Evolutionary conservation across 2,797 vertebrate species (phyloP).

Genomic region (Sebastes vulpes): DNA sequence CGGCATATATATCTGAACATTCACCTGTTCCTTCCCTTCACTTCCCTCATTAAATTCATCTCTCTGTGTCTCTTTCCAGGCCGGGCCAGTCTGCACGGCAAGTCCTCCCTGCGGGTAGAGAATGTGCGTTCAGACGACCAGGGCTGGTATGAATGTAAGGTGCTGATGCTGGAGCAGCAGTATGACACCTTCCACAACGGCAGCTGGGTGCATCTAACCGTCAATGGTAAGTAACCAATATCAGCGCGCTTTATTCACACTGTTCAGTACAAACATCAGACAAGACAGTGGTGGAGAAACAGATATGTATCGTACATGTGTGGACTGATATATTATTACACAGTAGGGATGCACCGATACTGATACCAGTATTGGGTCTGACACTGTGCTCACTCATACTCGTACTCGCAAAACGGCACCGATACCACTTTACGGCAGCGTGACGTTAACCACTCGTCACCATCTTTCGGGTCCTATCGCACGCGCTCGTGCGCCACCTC

Average conservation of each 20-base stretch:
- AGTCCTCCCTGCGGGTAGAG: slow-evolving; percentile 95
- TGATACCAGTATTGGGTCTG: no score
- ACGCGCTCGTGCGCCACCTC: accelerated
- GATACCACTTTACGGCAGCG: no score
- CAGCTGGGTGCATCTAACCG: slow-evolving; percentile 98
- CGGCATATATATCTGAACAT: slow-evolving; percentile 19
- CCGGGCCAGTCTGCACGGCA: slow-evolving; percentile 94
- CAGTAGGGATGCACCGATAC: no score
- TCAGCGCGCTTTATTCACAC: neutral
- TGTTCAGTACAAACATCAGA: neutral
- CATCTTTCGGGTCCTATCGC: no score
- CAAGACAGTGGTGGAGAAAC: neutral
- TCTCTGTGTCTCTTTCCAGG: slow-evolving; percentile 77
- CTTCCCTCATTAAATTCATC: slow-evolving; percentile 38
- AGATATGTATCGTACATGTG: neutral
- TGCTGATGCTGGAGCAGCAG: slow-evolving; percentile 98
- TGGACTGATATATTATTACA: neutral
- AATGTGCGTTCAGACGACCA: slow-evolving; percentile 96
- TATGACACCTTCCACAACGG: slow-evolving; percentile 98
- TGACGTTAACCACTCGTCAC: no score
- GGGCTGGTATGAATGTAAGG: slow-evolving; percentile 99
- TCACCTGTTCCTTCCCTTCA: slow-evolving; percentile 14
- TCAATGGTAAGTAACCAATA: slow-evolving; percentile 88
- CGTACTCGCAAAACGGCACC: no score
- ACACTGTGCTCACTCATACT: no score